Conservation (phyloP, 2,888 invertebrate genomes). For the Meiosimyza decipiens region DNA sequence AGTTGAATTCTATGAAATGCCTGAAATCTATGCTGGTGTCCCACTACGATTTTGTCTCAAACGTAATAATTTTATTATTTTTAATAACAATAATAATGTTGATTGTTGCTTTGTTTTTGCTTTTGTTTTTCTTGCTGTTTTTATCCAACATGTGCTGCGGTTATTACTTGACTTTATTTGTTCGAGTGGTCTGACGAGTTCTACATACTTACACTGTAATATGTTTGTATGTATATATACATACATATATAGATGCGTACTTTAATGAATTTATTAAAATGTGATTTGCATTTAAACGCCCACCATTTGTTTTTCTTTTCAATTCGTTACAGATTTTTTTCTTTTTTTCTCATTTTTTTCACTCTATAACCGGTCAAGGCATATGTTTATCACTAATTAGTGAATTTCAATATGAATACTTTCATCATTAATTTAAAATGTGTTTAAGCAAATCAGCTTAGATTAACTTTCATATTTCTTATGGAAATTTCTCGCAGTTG, state of each 20-base stretch:
- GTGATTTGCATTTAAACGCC: conserved; percentile 28
- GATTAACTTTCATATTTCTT: too few relatives aligned
- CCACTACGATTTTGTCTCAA: too few relatives aligned
- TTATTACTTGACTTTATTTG: background rate
- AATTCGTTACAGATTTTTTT: background rate
- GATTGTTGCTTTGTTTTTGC: background rate
- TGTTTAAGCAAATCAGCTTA: too few relatives aligned
- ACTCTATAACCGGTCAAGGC: background rate
- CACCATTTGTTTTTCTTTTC: conserved; percentile 23
- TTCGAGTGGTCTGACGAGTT: background rate
- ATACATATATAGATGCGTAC: background rate
- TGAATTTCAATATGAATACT: too few relatives aligned
- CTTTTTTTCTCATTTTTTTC: background rate
- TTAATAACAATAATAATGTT: too few relatives aligned
- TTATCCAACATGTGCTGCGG: background rate
- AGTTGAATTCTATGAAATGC: background rate
- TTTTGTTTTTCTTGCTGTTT: background rate
- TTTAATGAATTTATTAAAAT: background rate
- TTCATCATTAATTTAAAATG: too few relatives aligned
- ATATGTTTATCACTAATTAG: too few relatives aligned
- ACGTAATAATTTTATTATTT: too few relatives aligned
- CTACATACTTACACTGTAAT: background rate
- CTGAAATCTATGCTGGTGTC: too few relatives aligned
- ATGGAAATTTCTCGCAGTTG: too few relatives aligned
- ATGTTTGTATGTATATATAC: background rate